Evolutionary conservation across 2,113 vertebrate species (phyloP), one percentile per base, ranked within the genome.

Genomic region (Neogale vison): DNA sequence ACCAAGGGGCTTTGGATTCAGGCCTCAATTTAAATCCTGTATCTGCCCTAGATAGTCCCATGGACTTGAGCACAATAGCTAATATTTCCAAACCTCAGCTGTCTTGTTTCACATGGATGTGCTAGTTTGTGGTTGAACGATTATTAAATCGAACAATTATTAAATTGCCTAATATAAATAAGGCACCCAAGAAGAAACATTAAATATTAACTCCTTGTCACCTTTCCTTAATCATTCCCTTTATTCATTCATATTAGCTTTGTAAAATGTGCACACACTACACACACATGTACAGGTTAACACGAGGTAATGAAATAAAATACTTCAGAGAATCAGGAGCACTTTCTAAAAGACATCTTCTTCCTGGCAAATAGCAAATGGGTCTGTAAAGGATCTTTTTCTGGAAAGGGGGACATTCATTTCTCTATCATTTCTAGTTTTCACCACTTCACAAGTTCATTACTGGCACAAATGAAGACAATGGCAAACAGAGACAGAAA

Each of bases 81-180:
- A 84, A 93, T 24, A 61, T 79, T 61, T 93, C 55, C 59, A 63
- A 90, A 26, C 7, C 24, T 90, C 15, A 13, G 65, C 71, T 88
- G 11, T 39, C 90, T 55, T 67, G 4, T 47, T 95, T 85, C 31
- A 82, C 9, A 72, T 86, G 81, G 50, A 15, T 42, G 15, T 93
- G 59, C 2, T 80, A 39, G 23, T 61, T 14, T 11, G 74, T 79
- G 34, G 4, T 67, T 95, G 67, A 95, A 71, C 5, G 6, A 67
- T 34, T 86, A 34, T 92, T 92, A 96, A 96, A 63, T 94, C 1
- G 52, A 55, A 55, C 17, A 55, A 55, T 55, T 55, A 55, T 55
- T 89, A 96, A 96, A 63, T 94, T 34, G 79, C n/a, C 67, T 71
- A 57, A 59, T 85, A n/a, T 21, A 93, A 69, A 57, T 83, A 52